Base-by-base conservation (phyloP, 2,797 vertebrate species). In the Odontamblyopus lacepedii region DNA sequence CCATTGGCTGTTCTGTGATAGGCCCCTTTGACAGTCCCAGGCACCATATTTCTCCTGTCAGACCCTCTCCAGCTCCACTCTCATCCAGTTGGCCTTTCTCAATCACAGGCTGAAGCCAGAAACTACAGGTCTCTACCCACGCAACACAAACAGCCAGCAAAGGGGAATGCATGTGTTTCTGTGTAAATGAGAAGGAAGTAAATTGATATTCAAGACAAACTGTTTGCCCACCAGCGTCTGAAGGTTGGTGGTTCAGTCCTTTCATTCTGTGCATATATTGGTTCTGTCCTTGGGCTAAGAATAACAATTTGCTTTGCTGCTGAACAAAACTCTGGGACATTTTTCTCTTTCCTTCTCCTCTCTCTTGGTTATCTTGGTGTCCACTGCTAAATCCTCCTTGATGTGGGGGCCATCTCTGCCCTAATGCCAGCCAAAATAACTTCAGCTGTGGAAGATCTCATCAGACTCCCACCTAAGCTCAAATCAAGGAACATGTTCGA, bases 21-120 rank as follows among this genome's bases (percentile, higher is more conserved):
- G 27, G 29, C 15, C 27, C 81, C 84, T 86, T 78, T 92, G 89
- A 92, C 88, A 88, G 86, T 79, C 79, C 85, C 76, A 59, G 66
- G 71, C 76, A 88, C 85, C 91, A 90, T 91, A 90, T 91, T 91
- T 89, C 85, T 89, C 79, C 87, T 89, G 90, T 86, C 89, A 87
- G 75, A 83, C 87, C 73, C 82, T 23, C 32, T 85, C 88, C 89
- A 92, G 87, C 87, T 78, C 81, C 76, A 76, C 67, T 80, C 74
- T 73, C 78, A 85, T 90, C 89, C 92, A 93, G 87, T 87, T 93
- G 91, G 90, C 88, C 85, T 83, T 90, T 85, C 79, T 86, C 80
- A 82, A 77, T 87, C 76, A 85, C 73, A 5, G 19, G 76, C 67
- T 77, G 79, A 76, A 75, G 88, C 86, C 89, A 90, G 83, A 23